Percentiles rank a stretch among this genome's conserved stretches.
These are phyloP conservation scores for Hecatera dysodea DNA, from an alignment of 2,888 invertebrate species.

Conservation along the genomic window DNA sequence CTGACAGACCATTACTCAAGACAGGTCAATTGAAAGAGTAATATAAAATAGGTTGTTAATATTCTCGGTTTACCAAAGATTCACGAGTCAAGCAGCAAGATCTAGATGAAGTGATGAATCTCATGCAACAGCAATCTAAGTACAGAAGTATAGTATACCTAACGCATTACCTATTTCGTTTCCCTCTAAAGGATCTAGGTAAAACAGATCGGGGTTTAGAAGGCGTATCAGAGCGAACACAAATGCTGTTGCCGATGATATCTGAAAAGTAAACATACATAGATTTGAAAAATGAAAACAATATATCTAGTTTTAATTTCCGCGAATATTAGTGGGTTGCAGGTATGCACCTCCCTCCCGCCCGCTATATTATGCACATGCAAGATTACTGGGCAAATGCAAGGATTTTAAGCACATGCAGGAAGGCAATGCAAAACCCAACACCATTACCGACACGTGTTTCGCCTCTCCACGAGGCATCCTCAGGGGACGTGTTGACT, in stretches of 20 bases:
- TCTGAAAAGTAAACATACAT: slow-evolving; percentile 71
- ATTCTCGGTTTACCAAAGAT: not conserved
- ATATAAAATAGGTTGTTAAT: not conserved
- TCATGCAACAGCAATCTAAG: slow-evolving; percentile 47
- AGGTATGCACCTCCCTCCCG: no score
- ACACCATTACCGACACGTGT: no score
- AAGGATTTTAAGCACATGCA: no score
- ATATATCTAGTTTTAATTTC: no score
- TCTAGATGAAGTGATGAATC: slow-evolving; percentile 21
- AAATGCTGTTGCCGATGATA: slow-evolving; percentile 86
- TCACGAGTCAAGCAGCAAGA: slow-evolving; percentile 5
- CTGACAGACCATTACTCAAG: not conserved
- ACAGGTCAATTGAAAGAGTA: not conserved
- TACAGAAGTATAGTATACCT: slow-evolving; percentile 41
- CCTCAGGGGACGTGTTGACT: no score
- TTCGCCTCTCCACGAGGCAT: no score
- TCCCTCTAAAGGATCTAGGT: slow-evolving; percentile 77
- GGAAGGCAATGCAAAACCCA: no score
- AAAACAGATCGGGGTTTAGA: slow-evolving; percentile 81
- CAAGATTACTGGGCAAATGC: no score
- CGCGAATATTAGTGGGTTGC: no score
- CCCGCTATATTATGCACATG: no score
- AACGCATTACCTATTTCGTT: slow-evolving; percentile 78
- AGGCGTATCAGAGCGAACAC: slow-evolving; percentile 81
- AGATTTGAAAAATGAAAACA: no score